Evolutionary conservation across 1,140 invertebrate species (phyloP).

Genomic region (Hydropsyche tenuis): DNA sequence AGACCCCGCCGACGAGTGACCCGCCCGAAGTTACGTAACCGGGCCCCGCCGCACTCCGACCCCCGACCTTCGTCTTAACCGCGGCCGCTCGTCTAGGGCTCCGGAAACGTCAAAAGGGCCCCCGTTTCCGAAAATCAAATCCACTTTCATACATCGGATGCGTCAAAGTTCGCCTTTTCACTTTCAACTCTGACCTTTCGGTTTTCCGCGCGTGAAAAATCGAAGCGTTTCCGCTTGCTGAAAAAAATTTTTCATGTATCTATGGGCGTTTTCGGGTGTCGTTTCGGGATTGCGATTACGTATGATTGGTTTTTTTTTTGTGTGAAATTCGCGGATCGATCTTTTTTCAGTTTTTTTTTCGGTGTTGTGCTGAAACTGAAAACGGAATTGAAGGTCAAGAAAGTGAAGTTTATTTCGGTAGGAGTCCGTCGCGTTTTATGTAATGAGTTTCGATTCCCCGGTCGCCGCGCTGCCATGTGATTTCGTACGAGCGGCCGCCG

Average conservation of each 20-base stretch:
- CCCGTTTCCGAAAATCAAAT: too few species aligned
- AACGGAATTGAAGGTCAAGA: conserved; percentile 3
- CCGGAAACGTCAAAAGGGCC: too few species aligned
- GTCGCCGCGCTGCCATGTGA: conserved; percentile 2
- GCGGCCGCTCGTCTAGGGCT: background rate
- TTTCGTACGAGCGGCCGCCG: too few species aligned
- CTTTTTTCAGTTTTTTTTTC: too few species aligned
- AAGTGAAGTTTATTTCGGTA: conserved; percentile 9
- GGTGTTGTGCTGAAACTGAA: too few species aligned
- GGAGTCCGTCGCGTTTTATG: background rate
- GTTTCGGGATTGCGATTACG: too few species aligned
- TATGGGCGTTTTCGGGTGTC: too few species aligned
- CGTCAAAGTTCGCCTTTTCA: background rate
- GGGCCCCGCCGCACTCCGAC: background rate
- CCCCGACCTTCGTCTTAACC: background rate
- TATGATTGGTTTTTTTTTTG: too few species aligned
- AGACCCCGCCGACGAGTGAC: background rate
- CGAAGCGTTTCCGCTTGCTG: background rate
- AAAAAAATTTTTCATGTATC: background rate
- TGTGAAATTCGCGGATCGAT: too few species aligned
- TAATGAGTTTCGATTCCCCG: conserved; percentile 1
- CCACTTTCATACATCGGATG: background rate
- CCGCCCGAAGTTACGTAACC: background rate
- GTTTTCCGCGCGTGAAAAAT: background rate
- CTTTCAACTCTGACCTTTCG: background rate